Evolutionary conservation across 2,113 vertebrate genomes (phyloP), one percentile per base, ranked within the genome.

Genomic region (Bothrops jararaca): DNA sequence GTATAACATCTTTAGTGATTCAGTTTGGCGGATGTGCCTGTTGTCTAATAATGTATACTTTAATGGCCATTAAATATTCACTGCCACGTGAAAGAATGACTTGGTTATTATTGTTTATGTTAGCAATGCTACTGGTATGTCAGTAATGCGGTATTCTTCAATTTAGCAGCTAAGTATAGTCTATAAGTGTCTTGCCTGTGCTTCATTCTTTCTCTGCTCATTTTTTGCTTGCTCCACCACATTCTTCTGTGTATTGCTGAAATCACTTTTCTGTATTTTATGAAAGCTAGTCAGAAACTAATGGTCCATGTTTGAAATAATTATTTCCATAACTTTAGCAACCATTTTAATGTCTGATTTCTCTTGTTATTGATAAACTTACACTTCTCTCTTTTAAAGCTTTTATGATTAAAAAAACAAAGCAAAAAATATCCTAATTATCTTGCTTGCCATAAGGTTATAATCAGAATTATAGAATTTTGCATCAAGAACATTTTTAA

Each of bases 251-350:
- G 95, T 95, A 96, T 96, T 74, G 96, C 97, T 97, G 97, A 97
- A 96, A 96, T 96, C 97, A 96, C 97, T 97, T 98, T 98, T 97
- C 97, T 98, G 97, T 97, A 96, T 96, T 93, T 96, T 96, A 26
- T 90, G 94, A 96, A 96, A 96, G 95, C 95, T 95, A 93, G 94
- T 96, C 85, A 5, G 48, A 88, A 88, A 93, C 96, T 91, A 91
- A 34, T 95, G n/a, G 94, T 95, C 95, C 96, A 95, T 96, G 96
- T 92, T 95, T 48, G 94, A 96, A 95, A 96, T 92, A 95, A 95
- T 96, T 97, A 85, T 95, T 97, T 96, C 93, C 96, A 34, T 92
- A 95, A 92, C 85, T 95, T 94, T 29, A 95, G 95, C 94, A 95
- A 93, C 89, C 7, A 53, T 94, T 94, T 90, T 93, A 6, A 90